phyloP scores from a whole-genome alignment of 2,113 vertebrate genomes.

The Sakesphorus luctuosus region DNA sequence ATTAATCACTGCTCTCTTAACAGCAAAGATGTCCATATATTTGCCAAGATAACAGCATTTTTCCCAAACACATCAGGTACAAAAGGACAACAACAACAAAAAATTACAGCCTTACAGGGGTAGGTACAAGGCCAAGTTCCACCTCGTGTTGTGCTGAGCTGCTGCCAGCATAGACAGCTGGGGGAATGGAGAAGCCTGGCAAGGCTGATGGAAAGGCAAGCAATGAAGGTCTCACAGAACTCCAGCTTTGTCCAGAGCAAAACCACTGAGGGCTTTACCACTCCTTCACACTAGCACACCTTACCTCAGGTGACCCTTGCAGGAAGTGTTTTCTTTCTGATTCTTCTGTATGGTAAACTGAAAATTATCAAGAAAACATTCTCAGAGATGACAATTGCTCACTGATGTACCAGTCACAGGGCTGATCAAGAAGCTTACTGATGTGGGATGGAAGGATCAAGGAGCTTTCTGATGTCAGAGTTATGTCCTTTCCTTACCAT shows the following conservation, averaged over 20 bases:
- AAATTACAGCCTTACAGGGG: slow-evolving; percentile 16
- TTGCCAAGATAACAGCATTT: slow-evolving; percentile 57
- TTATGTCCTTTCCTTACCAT: not conserved
- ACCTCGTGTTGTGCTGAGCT: not conserved
- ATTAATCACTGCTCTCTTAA: slow-evolving; percentile 66
- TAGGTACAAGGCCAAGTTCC: slow-evolving; percentile 41
- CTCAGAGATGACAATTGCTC: not conserved
- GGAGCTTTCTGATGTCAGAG: slow-evolving; percentile 55
- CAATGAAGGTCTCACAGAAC: not conserved
- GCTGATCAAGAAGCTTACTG: slow-evolving; percentile 59
- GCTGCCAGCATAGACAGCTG: slow-evolving; percentile 31
- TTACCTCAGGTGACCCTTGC: not conserved
- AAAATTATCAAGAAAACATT: not conserved
- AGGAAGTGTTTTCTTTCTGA: not conserved
- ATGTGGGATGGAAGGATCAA: slow-evolving; percentile 59
- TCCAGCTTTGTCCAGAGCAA: not conserved
- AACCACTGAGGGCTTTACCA: not conserved
- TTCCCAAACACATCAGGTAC: slow-evolving; percentile 4
- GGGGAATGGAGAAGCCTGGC: not conserved
- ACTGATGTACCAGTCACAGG: not conserved
- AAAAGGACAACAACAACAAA: slow-evolving; percentile 50
- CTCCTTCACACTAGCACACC: not conserved
- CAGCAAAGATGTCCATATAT: slow-evolving; percentile 51
- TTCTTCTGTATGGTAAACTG: not conserved
- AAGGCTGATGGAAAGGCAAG: not conserved